Base-by-base conservation (phyloP, 2,113 vertebrate species). In the Pterocles burchelli region DNA sequence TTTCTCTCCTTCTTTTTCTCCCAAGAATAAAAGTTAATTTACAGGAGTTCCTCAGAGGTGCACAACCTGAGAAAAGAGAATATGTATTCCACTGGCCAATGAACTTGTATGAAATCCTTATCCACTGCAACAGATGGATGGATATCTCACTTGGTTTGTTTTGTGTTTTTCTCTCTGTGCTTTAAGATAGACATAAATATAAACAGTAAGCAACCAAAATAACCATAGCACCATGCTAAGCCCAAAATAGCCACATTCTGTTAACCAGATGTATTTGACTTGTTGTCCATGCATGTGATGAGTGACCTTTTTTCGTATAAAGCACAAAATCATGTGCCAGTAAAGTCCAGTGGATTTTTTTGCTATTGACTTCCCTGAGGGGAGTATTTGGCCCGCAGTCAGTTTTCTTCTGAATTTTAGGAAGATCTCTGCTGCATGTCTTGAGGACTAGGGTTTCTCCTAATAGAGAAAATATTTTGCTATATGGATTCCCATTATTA, bases 181-280 rank as follows among this genome's bases (percentile, higher is more conserved):
- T 57, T 81, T 74, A 77, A 92, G 83, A 84, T 17, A 95, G 58
- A 63, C 8, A 43, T 49, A 66, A 73, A 21, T 51, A 73, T 74
- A 92, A 95, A 84, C 65, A 86, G 55, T 58, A 92, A 77, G 4
- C 46, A 90, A 52, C 21, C 75, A 43, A 89, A 94, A 71, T 36
- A 95, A 72, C 38, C 49, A 55, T 38, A 91, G 57, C 70, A 89
- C 36, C 8, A 52, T 33, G 45, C 52, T 61, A 41, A 82, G 45
- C 58, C 66, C 36, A 49, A 61, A 94, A 88, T 85, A 95, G n/a
- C n/a, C 31, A 70, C 66, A 43, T 87, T 89, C 52, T 85, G 77
- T 73, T 91, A 70, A 68, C 45, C 77, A 95, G 84, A 95, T 92
- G 84, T 74, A 81, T 87, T 89, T 84, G 68, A 55, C 68, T 78